Conservation (phyloP, 2,797 vertebrate genomes). For the Pampus argenteus region DNA sequence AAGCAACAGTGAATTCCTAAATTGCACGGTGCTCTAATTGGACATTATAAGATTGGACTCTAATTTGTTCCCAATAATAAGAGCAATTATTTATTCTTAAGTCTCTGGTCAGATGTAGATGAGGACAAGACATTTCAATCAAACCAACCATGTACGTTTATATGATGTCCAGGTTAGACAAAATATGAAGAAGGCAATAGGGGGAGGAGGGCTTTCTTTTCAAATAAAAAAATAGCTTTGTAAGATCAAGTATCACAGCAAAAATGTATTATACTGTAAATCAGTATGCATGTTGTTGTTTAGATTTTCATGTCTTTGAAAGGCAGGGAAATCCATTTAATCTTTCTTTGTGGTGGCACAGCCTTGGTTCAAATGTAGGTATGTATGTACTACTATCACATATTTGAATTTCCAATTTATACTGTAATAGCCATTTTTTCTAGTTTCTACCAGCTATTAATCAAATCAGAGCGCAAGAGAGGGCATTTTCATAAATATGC, state of each 20-base stretch:
- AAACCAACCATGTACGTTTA: slow-evolving; percentile 38
- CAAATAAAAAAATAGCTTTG: slow-evolving; percentile 56
- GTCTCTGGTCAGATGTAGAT: slow-evolving; percentile 11
- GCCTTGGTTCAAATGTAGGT: slow-evolving; percentile 71
- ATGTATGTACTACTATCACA: slow-evolving; percentile 69
- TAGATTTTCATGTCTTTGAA: slow-evolving; percentile 58
- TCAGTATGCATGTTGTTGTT: slow-evolving; percentile 80
- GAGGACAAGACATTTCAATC: slow-evolving; percentile 41
- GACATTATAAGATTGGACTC: slow-evolving; percentile 26
- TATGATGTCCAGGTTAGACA: slow-evolving; percentile 24
- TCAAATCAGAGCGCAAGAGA: slow-evolving; percentile 78
- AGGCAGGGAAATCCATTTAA: slow-evolving; percentile 63
- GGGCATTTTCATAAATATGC: slow-evolving; percentile 85
- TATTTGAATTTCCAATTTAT: slow-evolving; percentile 75
- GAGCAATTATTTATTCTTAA: slow-evolving; percentile 26
- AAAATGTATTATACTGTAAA: slow-evolving; percentile 81
- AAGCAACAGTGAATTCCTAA: slow-evolving; percentile 27
- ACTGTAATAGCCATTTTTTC: slow-evolving; percentile 79
- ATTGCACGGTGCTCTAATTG: slow-evolving; percentile 49
- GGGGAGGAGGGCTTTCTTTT: slow-evolving; percentile 60
- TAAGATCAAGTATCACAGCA: slow-evolving; percentile 63
- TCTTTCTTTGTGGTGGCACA: slow-evolving; percentile 68
- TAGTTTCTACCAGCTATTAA: slow-evolving; percentile 82
- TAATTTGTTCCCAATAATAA: slow-evolving; percentile 20
- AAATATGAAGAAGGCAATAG: slow-evolving; percentile 29